Conservation (phyloP, 2,113 vertebrate species). For the Pseudorhombus dupliciocellatus region DNA sequence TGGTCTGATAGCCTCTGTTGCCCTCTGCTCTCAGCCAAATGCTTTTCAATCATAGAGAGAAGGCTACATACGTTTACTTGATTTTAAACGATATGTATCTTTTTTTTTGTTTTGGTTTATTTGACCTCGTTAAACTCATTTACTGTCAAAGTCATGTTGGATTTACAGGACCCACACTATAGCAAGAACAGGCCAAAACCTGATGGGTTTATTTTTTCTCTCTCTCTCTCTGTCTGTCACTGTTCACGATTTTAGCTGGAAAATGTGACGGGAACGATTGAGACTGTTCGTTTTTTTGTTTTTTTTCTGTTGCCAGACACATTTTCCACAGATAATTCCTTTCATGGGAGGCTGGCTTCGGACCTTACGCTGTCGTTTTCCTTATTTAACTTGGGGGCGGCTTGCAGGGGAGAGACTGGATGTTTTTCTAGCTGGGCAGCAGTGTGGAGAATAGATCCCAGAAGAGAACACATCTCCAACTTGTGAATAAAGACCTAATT, state of each 20-base stretch:
- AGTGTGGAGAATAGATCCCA: slow-evolving; percentile 78
- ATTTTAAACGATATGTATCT: slow-evolving; percentile 39
- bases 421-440: slow-evolving; percentile 80
- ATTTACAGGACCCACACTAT: slow-evolving; percentile 47
- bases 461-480: slow-evolving; percentile 78
- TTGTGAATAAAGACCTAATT: slow-evolving; percentile 79
- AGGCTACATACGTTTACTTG: slow-evolving; percentile 9
- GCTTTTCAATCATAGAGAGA: slow-evolving; percentile 18
- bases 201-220: slow-evolving; percentile 40
- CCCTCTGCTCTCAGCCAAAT: slow-evolving; percentile 27
- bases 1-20: slow-evolving; percentile 45
- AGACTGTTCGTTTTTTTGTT: slow-evolving; percentile 54
- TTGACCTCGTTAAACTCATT: slow-evolving; percentile 59
- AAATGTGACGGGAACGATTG: slow-evolving; percentile 67
- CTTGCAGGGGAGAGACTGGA: slow-evolving; percentile 63
- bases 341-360: slow-evolving; percentile 74
- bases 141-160: slow-evolving; percentile 49
- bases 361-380: slow-evolving; percentile 71
- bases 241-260: slow-evolving; percentile 61
- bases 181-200: slow-evolving; percentile 30
- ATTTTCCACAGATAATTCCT: slow-evolving; percentile 82
- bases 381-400: slow-evolving; percentile 75
- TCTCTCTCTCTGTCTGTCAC: slow-evolving; percentile 45
- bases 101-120: slow-evolving; percentile 42
- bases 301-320: slow-evolving; percentile 57